Base-by-base conservation (phyloP, 2,113 vertebrate species). In the Tichodroma muraria region DNA sequence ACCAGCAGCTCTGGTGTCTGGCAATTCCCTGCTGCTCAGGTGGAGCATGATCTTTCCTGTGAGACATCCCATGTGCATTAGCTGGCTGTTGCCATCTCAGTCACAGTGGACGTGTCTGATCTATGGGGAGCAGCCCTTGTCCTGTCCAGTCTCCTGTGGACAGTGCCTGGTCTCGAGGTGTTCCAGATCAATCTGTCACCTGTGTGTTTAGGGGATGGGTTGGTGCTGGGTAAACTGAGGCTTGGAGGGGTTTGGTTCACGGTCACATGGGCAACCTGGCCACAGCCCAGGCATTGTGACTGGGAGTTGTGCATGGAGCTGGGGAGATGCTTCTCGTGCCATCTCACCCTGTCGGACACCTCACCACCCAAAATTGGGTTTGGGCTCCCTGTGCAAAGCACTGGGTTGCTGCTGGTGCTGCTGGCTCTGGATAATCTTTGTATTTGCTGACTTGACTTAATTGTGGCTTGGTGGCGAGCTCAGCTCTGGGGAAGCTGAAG, bases 141-240 rank as follows among this genome's bases (percentile, higher is more conserved):
- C 69, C 49, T 76, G 40, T 31, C 61, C 45, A 37, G 31, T n/a
- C 83, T 56, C 23, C 65, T 64, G 86, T 12, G 80, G 86, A 52
- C 69, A 59, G 33, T 2, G 5, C 50, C 50, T 1, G 0, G 13
- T n/a, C 30, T 42, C 0, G 0, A 61, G 53, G n/a, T 28, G 16
- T 69, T 90, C 47, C 80, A 78, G 80, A 54, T 45, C 3, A 5
- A 6, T 64, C 44, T 56, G 15, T 68, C 80, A 60, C 35, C 84
- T 3, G 2, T 5, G 6, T 61, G 16, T 59, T 76, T 49, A 69
- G 70, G 66, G 59, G 18, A 45, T 37, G 68, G 47, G 60, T 30
- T 68, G 30, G 28, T 44, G 28, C 77, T 91, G 78, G 84, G 70
- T 89, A 94, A 92, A 96, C 86, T 68, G 93, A 91, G 91, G 66